A percentile compares a stretch with the other conserved stretches of the same genome.
These are phyloP conservation scores for Torymus tubicola DNA, from an alignment of 2,888 invertebrate species.

Conservation along the genomic window DNA sequence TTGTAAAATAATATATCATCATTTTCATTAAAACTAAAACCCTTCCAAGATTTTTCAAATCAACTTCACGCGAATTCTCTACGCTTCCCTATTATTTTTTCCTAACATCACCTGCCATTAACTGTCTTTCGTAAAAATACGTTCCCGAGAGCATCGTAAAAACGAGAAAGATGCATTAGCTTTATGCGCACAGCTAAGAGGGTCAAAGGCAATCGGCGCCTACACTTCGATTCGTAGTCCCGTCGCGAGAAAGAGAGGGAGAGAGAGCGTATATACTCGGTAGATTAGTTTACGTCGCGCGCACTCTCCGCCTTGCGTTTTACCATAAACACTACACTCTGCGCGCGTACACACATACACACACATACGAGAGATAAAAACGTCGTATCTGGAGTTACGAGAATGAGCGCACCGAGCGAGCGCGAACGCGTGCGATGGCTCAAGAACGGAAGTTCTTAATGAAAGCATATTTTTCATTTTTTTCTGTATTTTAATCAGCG, in stretches of 20 bases:
- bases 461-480: constrained; percentile 45
- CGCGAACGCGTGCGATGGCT: constrained; percentile 25
- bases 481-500: constrained; percentile 34
- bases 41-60: too few species aligned
- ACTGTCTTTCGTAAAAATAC: neutral
- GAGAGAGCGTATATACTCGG: neutral
- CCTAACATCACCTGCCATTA: too few species aligned
- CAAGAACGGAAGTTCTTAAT: constrained; percentile 53
- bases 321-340: constrained; percentile 46
- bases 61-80: too few species aligned
- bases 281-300: constrained; percentile 20
- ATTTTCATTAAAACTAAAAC: too few species aligned
- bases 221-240: constrained; percentile 4
- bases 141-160: neutral
- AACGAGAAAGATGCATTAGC: neutral
- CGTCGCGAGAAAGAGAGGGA: neutral
- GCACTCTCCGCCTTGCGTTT: constrained; percentile 34
- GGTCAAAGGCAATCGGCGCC: neutral
- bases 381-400: constrained; percentile 49
- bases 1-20: too few species aligned
- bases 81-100: too few species aligned
- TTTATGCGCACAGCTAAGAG: too few species aligned
- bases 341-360: neutral
- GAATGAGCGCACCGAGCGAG: constrained; percentile 8
- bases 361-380: constrained; percentile 32